Conservation (phyloP, 64 coral and sea anemone genomes). For the Stylophora pistillata region DNA sequence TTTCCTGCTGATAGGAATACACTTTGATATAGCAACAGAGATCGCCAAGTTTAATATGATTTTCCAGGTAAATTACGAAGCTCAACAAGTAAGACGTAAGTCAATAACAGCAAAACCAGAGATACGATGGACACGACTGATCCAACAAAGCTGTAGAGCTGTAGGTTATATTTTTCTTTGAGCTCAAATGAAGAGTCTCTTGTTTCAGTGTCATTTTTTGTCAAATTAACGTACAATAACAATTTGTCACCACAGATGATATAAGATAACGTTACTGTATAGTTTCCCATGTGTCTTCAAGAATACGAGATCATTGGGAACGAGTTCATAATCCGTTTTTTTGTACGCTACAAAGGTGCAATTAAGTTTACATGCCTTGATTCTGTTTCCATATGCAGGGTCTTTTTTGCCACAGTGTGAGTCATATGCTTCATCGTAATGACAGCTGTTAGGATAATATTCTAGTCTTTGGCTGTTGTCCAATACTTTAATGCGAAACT, state of each 20-base stretch:
- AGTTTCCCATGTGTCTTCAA: background rate
- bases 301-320: background rate
- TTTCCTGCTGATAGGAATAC: background rate
- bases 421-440: background rate
- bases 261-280: background rate
- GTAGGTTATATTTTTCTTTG: background rate
- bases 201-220: background rate
- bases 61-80: constrained; percentile 26
- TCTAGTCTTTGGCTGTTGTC: background rate
- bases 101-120: background rate
- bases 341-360: background rate
- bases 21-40: constrained; percentile 14
- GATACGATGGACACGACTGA: background rate
- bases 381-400: background rate
- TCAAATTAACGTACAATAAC: background rate
- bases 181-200: background rate
- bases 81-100: constrained; percentile 18
- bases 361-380: background rate
- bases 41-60: constrained; percentile 19
- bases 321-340: background rate
- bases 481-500: background rate
- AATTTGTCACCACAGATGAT: background rate
- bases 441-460: background rate
- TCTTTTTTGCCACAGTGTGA: background rate
- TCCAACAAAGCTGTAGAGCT: background rate